Conservation (phyloP, 2,797 vertebrate genomes). For the Aratinga solstitialis region DNA sequence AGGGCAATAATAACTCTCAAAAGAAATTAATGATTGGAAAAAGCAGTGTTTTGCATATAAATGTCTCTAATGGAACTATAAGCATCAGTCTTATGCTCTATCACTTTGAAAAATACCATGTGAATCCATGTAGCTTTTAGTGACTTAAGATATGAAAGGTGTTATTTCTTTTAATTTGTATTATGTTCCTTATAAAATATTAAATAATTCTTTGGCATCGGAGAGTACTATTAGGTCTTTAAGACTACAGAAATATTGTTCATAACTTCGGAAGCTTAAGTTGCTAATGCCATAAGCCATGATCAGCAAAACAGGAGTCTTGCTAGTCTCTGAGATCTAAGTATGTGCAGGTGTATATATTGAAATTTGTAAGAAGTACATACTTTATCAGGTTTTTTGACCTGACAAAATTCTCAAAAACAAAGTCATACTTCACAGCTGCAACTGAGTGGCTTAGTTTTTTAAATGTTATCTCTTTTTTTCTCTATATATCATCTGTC, state of each 20-base stretch:
- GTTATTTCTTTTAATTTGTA: constrained; percentile 29
- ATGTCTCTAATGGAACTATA: constrained; percentile 35
- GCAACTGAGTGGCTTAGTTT: neutral
- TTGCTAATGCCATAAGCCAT: neutral
- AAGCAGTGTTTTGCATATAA: constrained; percentile 42
- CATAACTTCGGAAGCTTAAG: neutral
- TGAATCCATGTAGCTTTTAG: constrained; percentile 22
- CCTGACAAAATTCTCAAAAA: neutral
- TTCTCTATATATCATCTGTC: neutral
- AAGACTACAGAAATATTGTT: neutral
- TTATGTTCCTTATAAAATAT: neutral
- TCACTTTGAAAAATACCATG: constrained; percentile 16
- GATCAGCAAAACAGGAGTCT: neutral
- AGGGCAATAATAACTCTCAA: constrained; percentile 38
- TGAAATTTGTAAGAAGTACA: neutral
- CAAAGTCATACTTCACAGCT: neutral
- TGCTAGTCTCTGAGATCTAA: neutral
- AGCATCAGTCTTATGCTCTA: neutral
- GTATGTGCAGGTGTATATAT: neutral
- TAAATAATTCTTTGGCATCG: neutral
- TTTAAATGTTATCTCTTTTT: neutral
- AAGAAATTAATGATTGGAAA: constrained; percentile 45
- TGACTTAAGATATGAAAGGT: neutral
- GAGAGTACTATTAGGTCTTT: neutral
- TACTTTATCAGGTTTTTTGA: neutral